phyloP scores from a whole-genome alignment of 2,797 vertebrate genomes.

The Hypotaenidia okinawae region DNA sequence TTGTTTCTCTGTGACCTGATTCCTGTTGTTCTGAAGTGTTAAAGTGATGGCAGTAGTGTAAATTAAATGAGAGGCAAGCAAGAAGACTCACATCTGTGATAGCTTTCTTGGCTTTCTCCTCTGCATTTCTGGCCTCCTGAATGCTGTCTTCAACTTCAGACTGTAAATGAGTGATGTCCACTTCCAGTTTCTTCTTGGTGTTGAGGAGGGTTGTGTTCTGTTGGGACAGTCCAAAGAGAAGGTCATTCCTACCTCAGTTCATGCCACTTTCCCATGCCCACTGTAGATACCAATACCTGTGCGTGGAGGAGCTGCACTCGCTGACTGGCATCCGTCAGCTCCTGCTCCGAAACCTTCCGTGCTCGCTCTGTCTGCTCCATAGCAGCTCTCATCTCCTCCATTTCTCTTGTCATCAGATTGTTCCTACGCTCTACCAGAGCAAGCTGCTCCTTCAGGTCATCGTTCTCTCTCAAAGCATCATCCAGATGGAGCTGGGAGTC shows the following conservation, averaged over 20 bases:
- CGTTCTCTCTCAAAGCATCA: constrained; percentile 78
- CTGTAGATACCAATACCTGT: constrained; percentile 46
- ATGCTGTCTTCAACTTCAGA: constrained; percentile 86
- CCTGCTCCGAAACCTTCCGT: constrained; percentile 88
- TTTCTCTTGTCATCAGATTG: constrained; percentile 80
- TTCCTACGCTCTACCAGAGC: constrained; percentile 82
- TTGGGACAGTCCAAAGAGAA: background rate
- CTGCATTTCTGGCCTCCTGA: constrained; percentile 90
- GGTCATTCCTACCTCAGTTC: background rate
- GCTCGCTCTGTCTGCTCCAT: constrained; percentile 89
- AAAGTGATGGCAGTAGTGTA: background rate
- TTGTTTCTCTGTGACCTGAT: background rate
- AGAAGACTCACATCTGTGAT: constrained; percentile 87
- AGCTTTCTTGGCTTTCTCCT: constrained; percentile 93
- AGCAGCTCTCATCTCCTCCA: constrained; percentile 83
- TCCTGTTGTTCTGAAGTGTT: background rate
- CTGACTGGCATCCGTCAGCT: constrained; percentile 87
- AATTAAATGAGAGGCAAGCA: background rate
- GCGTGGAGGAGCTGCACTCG: constrained; percentile 85
- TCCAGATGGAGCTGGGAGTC: constrained; percentile 89
- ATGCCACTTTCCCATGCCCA: background rate
- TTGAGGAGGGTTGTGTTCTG: constrained; percentile 91
- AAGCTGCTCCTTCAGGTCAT: constrained; percentile 86
- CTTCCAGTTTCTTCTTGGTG: constrained; percentile 89
- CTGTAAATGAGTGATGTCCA: constrained; percentile 85